Evolutionary conservation across 2,888 invertebrate species (phyloP).

Genomic region (Drosophila putrida): DNA sequence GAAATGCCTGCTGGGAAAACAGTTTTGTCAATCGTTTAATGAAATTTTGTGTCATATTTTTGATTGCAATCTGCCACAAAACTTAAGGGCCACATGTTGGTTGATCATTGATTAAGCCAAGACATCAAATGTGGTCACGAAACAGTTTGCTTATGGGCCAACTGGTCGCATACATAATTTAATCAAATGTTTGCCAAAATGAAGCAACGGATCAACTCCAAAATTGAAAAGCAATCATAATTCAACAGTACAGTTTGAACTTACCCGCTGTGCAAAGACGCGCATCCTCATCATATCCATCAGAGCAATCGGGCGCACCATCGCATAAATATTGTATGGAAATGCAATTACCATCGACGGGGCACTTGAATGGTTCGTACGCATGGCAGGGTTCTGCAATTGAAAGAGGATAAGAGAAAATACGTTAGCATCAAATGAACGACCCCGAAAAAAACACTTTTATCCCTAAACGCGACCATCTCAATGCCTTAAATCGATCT

Average conservation of each 20-base stretch:
- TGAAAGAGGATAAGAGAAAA: conserved; percentile 2
- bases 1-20: conserved; percentile 31
- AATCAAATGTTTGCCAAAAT: conserved; percentile 2
- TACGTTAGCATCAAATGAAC: conserved; percentile 5
- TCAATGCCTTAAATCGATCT: not conserved
- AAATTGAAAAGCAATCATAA: conserved; percentile 20
- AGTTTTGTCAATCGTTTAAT: conserved; percentile 7
- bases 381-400: conserved; percentile 93
- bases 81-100: conserved; percentile 13
- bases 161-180: conserved; percentile 9
- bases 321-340: conserved; percentile 98
- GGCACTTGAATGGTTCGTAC: conserved; percentile 98
- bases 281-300: conserved; percentile 98
- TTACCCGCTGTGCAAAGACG: conserved; percentile 97
- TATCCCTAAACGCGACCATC: not conserved
- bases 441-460: not conserved
- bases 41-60: conserved; percentile 19
- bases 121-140: conserved; percentile 14
- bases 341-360: conserved; percentile 96
- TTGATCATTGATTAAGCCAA: conserved; percentile 32
- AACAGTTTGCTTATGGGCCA: conserved; percentile 18
- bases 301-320: conserved; percentile 96
- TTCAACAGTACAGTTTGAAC: conserved; percentile 46
- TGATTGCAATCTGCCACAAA: conserved; percentile 21
- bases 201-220: not conserved